phyloP scores from a whole-genome alignment of 2,888 invertebrate genomes.

The Perizoma flavofasciatum region DNA sequence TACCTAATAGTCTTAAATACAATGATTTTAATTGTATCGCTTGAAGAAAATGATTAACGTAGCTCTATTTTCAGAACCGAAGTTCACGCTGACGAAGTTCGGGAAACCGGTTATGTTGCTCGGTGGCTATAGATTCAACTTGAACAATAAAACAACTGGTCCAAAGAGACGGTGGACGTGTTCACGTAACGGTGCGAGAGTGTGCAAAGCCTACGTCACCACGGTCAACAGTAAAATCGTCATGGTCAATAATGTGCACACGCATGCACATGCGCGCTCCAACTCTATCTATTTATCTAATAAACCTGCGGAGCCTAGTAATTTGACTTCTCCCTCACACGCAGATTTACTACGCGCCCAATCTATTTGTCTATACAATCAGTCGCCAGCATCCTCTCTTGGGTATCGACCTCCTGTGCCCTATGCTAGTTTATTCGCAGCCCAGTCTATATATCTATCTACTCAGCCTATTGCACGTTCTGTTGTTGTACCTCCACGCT shows the following conservation, averaged over 20 bases:
- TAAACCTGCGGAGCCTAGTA: not conserved
- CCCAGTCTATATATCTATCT: no score
- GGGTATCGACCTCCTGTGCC: no score
- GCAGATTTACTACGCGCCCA: no score
- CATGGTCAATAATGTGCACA: slow-evolving; percentile 12
- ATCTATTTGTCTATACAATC: no score
- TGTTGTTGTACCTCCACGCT: no score
- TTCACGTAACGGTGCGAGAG: slow-evolving; percentile 14
- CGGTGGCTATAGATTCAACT: slow-evolving; percentile 14
- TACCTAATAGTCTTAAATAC: no score
- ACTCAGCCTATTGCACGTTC: no score
- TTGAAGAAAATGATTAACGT: no score
- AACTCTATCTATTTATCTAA: slow-evolving; percentile 8
- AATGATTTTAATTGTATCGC: no score
- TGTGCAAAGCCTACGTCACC: slow-evolving; percentile 14
- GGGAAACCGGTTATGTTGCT: slow-evolving; percentile 23
- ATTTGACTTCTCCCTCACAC: no score
- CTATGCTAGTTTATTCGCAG: no score
- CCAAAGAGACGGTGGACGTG: slow-evolving; percentile 16
- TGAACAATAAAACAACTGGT: slow-evolving; percentile 18
- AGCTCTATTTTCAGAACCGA: slow-evolving; percentile 11
- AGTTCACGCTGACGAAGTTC: slow-evolving; percentile 12
- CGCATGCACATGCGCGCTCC: slow-evolving; percentile 1
- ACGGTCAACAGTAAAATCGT: slow-evolving; percentile 14
- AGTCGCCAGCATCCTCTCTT: no score